A percentile compares a stretch with the other conserved stretches of the same genome.
Conservation (phyloP, 2,888 invertebrate species). For the Volucella bombylans region DNA sequence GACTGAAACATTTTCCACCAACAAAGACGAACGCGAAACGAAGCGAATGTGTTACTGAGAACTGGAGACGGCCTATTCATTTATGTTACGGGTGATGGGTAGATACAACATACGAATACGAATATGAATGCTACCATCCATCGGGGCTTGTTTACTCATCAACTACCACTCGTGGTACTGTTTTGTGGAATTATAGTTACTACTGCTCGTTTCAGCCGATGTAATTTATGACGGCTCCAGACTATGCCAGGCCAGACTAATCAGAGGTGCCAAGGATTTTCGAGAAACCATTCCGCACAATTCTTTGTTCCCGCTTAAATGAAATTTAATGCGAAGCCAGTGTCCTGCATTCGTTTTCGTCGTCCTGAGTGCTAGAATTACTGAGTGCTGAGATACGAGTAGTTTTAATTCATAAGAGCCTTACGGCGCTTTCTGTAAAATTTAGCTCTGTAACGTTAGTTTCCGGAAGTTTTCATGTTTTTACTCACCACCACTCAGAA, state of each 20-base stretch:
- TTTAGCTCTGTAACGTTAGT: constrained; percentile 11
- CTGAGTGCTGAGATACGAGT: too few species aligned
- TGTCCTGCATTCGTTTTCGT: constrained; percentile 47
- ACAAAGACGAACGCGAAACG: constrained; percentile 9
- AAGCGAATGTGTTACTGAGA: neutral
- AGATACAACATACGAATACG: neutral
- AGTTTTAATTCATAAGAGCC: constrained; percentile 27
- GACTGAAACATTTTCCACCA: constrained; percentile 34
- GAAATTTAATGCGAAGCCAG: constrained; percentile 56
- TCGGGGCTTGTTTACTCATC: constrained; percentile 48
- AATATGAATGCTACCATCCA: constrained; percentile 31
- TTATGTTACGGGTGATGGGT: constrained; percentile 22
- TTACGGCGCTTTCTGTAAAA: constrained; percentile 18
- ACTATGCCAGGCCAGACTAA: neutral
- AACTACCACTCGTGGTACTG: neutral
- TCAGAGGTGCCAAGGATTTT: constrained; percentile 37
- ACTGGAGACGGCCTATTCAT: constrained; percentile 45
- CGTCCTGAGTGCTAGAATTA: too few species aligned
- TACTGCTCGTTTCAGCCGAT: neutral
- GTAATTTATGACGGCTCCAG: too few species aligned
- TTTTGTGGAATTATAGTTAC: neutral
- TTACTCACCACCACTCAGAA: too few species aligned
- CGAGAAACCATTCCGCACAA: constrained; percentile 44
- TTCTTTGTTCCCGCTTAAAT: constrained; percentile 39
- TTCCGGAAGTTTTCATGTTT: constrained; percentile 18